Base-by-base conservation (phyloP, 2,113 vertebrate species). In the Eidolon helvum region DNA sequence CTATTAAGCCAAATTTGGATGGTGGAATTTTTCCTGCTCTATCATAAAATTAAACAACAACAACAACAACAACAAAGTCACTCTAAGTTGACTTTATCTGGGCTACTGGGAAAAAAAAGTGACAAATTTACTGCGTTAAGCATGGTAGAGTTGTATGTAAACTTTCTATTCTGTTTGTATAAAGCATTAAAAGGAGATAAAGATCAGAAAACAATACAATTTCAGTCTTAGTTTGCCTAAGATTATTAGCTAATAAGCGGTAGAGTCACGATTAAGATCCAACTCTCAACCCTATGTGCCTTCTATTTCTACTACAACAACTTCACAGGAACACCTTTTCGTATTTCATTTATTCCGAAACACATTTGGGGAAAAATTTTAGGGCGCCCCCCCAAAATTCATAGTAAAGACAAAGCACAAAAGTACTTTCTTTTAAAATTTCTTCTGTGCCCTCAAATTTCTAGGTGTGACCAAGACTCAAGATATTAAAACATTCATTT, bases 121-220 rank as follows among this genome's bases (percentile, higher is more conserved):
- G 48, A 89, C 53, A 85, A 82, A 95, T 94, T 87, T 77, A 79
- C 18, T 65, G 50, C 65, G 11, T 80, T 50, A 95, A 84, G 83
- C 80, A 78, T 63, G 91, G 68, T 40, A 82, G 15, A 85, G 21
- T 7, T 95, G 45, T 72, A 92, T 26, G 91, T 71, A 91, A 93
- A 87, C 24, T 57, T 89, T 86, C 69, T 87, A 48, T 53, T 93
- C 74, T 66, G 48, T 93, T 86, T 87, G 6, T 48, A 77, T 74
- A 92, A 95, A 75, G 57, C 74, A 82, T 38, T 68, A 61, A 50
- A 88, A 95, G 61, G 21, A 83, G 55, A 82, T 66, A 87, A 89
- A 86, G n/a, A 16, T 86, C 69, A 92, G 35, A 61, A 86, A 96
- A 59, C 43, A 92, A 94, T 59, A 91, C 14, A 87, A 79, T 89